Percentiles rank a stretch among this genome's conserved stretches.
phyloP scores from a whole-genome alignment of 2,113 vertebrate genomes.

The Notechis scutatus region DNA sequence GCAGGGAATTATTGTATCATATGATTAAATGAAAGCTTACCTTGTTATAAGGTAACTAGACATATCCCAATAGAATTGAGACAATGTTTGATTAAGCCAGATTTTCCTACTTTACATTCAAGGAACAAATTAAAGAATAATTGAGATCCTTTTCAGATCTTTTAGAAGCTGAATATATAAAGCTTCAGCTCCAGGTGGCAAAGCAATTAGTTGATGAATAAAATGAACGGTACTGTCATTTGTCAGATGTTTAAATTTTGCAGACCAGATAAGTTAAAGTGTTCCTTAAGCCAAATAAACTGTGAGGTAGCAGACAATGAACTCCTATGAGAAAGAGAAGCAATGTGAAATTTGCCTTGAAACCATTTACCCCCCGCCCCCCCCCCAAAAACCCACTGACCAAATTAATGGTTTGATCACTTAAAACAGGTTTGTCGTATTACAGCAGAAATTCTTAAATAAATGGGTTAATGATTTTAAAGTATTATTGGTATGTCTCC shows the following conservation, averaged over 20 bases:
- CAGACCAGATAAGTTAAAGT: slow-evolving; percentile 86
- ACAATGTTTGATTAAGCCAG: slow-evolving; percentile 95
- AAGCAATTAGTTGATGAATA: slow-evolving; percentile 99
- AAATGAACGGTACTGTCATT: slow-evolving; percentile 88
- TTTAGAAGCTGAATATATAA: slow-evolving; percentile 91
- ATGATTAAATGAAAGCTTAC: slow-evolving; percentile 94
- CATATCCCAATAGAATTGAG: slow-evolving; percentile 87
- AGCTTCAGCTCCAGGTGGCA: slow-evolving; percentile 87
- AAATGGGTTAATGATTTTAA: not conserved
- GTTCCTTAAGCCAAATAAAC: slow-evolving; percentile 89
- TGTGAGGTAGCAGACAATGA: slow-evolving; percentile 76
- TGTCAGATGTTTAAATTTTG: slow-evolving; percentile 93
- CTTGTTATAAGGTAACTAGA: slow-evolving; percentile 95
- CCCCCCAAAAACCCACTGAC: slow-evolving; percentile 58
- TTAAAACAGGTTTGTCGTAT: slow-evolving; percentile 56
- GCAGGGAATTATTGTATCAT: slow-evolving; percentile 80
- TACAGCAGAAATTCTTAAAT: slow-evolving; percentile 30
- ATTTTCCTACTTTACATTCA: slow-evolving; percentile 97
- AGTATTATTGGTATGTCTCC: not conserved
- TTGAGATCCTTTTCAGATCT: slow-evolving; percentile 87
- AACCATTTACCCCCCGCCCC: slow-evolving; percentile 47
- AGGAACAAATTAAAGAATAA: slow-evolving; percentile 90
- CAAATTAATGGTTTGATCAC: slow-evolving; percentile 62
- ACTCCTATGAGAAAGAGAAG: slow-evolving; percentile 68
- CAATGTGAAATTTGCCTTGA: slow-evolving; percentile 46